Percentiles rank a stretch among this genome's conserved stretches.
Conservation (phyloP, 2,113 vertebrate species). For the Chionomys nivalis region DNA sequence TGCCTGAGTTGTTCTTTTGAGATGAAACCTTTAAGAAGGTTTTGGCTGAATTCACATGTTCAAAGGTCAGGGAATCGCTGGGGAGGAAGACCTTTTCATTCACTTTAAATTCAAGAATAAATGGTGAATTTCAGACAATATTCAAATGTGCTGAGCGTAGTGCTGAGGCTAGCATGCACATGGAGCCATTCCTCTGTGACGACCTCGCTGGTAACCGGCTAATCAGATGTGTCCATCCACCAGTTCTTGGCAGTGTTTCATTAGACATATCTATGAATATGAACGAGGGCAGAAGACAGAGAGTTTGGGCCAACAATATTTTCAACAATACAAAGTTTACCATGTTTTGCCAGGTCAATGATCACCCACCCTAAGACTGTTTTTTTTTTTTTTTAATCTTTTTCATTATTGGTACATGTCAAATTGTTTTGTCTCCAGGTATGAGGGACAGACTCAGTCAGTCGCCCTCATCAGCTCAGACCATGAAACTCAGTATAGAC, state of each 20-base stretch:
- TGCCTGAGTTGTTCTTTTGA: conserved; percentile 8
- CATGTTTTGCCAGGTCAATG: neutral
- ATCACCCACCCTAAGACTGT: neutral
- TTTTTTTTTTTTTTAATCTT: neutral
- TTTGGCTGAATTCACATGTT: conserved; percentile 7
- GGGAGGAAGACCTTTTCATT: neutral
- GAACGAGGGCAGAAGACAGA: neutral
- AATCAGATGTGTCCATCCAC: neutral
- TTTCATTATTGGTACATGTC: neutral
- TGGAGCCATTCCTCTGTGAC: neutral
- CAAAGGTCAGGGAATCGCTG: conserved; percentile 36
- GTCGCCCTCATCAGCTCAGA: too few species aligned
- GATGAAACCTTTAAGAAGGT: neutral
- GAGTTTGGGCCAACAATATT: neutral
- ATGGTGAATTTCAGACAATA: neutral
- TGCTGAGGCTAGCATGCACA: neutral
- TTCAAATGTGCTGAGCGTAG: neutral
- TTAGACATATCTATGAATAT: conserved; percentile 1
- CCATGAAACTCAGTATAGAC: too few species aligned
- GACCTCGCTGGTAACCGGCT: neutral
- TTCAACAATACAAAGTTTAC: neutral
- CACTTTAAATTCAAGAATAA: conserved; percentile 22
- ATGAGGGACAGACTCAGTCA: too few species aligned
- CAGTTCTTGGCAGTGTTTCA: neutral
- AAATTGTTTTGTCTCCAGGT: neutral